Evolutionary conservation across 2,888 invertebrate genomes (phyloP).

Genomic region (Tenthredo notha): DNA sequence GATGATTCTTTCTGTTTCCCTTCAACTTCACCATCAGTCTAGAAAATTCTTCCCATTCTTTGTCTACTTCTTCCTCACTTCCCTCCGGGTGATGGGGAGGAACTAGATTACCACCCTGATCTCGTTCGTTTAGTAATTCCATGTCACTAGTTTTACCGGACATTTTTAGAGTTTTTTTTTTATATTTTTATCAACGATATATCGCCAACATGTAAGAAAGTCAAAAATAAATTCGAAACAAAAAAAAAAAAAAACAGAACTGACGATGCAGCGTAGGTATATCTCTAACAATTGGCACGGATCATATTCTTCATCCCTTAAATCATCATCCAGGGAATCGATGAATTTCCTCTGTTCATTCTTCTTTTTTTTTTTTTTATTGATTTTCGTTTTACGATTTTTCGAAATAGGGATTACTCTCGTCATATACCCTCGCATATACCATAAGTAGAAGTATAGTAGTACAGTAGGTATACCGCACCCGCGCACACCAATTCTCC

Average conservation of each 20-base stretch:
- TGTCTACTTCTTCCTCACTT: conserved; percentile 80
- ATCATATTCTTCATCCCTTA: too few species aligned
- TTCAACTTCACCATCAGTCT: conserved; percentile 79
- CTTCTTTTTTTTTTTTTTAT: neutral
- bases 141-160: conserved; percentile 69
- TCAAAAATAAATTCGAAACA: neutral
- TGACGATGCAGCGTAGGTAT: too few species aligned
- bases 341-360: too few species aligned
- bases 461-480: neutral
- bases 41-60: conserved; percentile 83
- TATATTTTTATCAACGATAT: neutral
- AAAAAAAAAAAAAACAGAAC: neutral
- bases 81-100: conserved; percentile 76
- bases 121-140: conserved; percentile 66
- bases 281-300: too few species aligned
- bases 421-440: neutral
- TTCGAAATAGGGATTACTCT: neutral
- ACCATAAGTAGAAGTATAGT: neutral
- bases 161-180: conserved; percentile 62
- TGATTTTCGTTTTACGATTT: neutral
- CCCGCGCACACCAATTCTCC: neutral
- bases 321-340: too few species aligned
- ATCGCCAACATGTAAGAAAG: neutral
- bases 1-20: conserved; percentile 72
- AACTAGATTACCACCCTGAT: conserved; percentile 66